Evolutionary conservation across 2,888 invertebrate species (phyloP).

Genomic region (Protodeltote pygarga): DNA sequence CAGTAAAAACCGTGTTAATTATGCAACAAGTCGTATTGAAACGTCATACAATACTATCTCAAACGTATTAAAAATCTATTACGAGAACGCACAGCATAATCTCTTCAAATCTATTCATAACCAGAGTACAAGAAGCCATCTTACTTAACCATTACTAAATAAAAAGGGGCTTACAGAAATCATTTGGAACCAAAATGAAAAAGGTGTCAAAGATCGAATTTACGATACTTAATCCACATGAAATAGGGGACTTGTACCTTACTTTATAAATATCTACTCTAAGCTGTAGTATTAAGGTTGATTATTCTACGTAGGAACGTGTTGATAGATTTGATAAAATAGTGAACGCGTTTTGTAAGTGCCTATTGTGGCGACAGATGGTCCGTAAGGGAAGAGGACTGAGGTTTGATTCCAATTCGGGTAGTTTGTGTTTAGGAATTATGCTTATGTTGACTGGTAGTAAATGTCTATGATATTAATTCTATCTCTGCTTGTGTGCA

Average conservation of each 20-base stretch:
- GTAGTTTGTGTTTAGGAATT: slow-evolving; percentile 10
- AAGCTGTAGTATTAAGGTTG: slow-evolving; percentile 3
- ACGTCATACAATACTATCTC: too few relatives aligned
- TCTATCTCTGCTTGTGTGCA: too few relatives aligned
- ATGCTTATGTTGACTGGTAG: too few relatives aligned
- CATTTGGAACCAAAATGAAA: slow-evolving; percentile 82
- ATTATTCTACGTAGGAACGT: slow-evolving; percentile 5
- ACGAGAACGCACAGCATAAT: background rate
- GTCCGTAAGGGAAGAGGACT: slow-evolving; percentile 55
- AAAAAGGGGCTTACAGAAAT: slow-evolving; percentile 68
- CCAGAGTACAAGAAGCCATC: slow-evolving; percentile 72
- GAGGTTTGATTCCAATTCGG: slow-evolving; percentile 8
- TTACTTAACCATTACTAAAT: slow-evolving; percentile 69
- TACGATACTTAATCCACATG: slow-evolving; percentile 85
- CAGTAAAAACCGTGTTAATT: too few relatives aligned
- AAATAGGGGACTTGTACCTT: slow-evolving; percentile 66
- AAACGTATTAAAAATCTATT: too few relatives aligned
- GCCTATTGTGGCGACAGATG: slow-evolving; percentile 85
- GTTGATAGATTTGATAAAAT: slow-evolving; percentile 76
- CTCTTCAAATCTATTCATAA: slow-evolving; percentile 51
- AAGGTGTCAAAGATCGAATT: slow-evolving; percentile 87
- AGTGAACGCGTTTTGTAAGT: slow-evolving; percentile 81
- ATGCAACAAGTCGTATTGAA: too few relatives aligned
- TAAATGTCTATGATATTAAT: background rate
- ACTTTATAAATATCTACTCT: slow-evolving; percentile 43